A percentile compares a stretch with the other conserved stretches of the same genome.
These are phyloP conservation scores for Melanerpes formicivorus DNA, from an alignment of 2,113 vertebrate species.

Conservation along the genomic window DNA sequence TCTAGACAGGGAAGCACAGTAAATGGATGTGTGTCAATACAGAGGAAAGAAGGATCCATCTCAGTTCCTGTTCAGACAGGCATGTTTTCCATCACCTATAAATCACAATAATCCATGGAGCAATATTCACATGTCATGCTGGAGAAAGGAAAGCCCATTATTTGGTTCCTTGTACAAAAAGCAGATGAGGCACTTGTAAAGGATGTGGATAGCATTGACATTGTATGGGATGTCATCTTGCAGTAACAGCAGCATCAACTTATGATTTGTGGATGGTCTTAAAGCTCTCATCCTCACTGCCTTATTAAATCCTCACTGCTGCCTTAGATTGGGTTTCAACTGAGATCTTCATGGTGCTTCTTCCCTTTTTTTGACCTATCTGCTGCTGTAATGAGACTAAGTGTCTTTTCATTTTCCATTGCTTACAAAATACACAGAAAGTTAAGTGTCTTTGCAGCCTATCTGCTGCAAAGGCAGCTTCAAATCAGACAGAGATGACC, in stretches of 20 bases:
- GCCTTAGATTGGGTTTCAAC: background rate
- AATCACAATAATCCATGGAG: background rate
- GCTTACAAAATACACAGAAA: background rate
- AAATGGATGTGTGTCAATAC: background rate
- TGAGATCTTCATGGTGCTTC: background rate
- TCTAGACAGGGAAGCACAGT: background rate
- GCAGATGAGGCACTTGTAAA: background rate
- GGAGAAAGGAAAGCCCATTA: background rate
- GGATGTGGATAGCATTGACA: too few relatives aligned
- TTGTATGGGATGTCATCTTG: fast-evolving
- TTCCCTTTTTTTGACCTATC: background rate
- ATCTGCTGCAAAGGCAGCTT: background rate
- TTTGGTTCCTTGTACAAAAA: background rate
- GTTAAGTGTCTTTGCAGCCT: background rate
- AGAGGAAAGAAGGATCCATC: background rate
- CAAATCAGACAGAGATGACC: background rate
- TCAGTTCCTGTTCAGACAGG: background rate
- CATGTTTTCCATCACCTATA: background rate
- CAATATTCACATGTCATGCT: background rate
- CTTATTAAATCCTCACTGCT: background rate
- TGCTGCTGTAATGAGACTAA: background rate
- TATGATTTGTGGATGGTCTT: background rate
- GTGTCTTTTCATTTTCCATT: background rate
- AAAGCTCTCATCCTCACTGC: background rate
- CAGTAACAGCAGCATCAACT: background rate